These are phyloP conservation scores for Theretra japonica DNA, from an alignment of 2,888 invertebrate genomes.

Conservation along the genomic window DNA sequence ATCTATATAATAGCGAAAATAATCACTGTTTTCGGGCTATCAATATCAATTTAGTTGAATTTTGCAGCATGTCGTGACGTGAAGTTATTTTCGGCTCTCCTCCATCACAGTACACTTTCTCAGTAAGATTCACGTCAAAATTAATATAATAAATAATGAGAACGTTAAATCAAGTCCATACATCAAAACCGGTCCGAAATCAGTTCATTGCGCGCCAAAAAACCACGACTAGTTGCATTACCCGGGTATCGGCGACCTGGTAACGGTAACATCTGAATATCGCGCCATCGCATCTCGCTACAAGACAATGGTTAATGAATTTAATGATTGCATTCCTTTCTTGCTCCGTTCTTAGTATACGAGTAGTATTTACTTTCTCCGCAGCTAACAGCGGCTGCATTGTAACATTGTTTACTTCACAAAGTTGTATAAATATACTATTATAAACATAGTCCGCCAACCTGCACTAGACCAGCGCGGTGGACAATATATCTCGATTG, in stretches of 20 bases:
- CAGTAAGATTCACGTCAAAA: background rate
- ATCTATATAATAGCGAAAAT: too few relatives aligned
- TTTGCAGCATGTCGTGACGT: too few relatives aligned
- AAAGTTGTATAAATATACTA: too few relatives aligned
- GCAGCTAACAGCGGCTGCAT: background rate
- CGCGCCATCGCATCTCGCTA: background rate
- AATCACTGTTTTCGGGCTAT: too few relatives aligned
- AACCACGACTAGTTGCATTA: background rate
- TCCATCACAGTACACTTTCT: too few relatives aligned
- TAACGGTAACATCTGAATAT: background rate
- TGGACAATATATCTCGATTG: too few relatives aligned
- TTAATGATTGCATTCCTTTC: constrained; percentile 14
- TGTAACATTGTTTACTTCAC: background rate
- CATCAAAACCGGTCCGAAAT: constrained; percentile 7
- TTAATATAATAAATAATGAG: constrained; percentile 13
- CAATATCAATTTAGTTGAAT: too few relatives aligned
- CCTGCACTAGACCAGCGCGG: too few relatives aligned
- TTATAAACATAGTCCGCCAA: too few relatives aligned
- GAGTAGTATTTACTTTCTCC: constrained; percentile 15
- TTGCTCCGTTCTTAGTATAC: background rate
- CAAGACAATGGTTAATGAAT: constrained; percentile 7
- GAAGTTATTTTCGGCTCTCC: too few relatives aligned
- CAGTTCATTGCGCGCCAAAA: background rate
- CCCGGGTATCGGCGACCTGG: background rate
- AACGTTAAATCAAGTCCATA: constrained; percentile 11